Base-by-base conservation (phyloP, 2,797 vertebrate genomes). In the Bovichtus variegatus region DNA sequence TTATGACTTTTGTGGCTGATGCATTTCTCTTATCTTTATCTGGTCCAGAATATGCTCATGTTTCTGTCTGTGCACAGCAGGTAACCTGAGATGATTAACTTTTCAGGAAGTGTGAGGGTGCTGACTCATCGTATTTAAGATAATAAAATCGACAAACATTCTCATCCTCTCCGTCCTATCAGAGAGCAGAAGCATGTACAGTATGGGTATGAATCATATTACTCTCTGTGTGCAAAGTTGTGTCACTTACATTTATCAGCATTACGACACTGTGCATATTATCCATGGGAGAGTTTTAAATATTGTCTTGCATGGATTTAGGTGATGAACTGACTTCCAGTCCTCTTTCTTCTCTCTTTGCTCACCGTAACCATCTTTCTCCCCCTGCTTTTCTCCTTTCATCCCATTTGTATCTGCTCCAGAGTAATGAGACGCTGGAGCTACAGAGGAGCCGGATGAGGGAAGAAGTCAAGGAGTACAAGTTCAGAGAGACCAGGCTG, bases 391-490 rank as follows among this genome's bases (percentile, higher is more conserved):
- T 38, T 38, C 31, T 60, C 5, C 64, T 38, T 68, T 25, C 16
- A 21, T 46, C 11, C 44, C 3, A 29, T 23, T 19, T 18, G 47
- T 31, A n/a, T 65, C 8, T 47, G 2, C 58, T 87, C 53, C 92
- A 99, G 98, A 97, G 92, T 75, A 99, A 96, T 0, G 98, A 99
- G 81, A 96, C 96, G 93, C 91, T 97, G 93, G 98, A 99, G 80
- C 94, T 98, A 1, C 98, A 99, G 91, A 94, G 96, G 89, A 92
- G 93, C 91, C 91, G 98, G 63, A 98, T 99, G 98, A 97, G 97
- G 81, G 98, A 99, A 8, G 98, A 99, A 91, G 97, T 98, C 62
- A 95, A 97, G 80, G 98, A 99, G 90, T 99, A 98, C 86, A 99
- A 99, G 73, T 99, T 99, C 88, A 96, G 98, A 76, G 98, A 99